A percentile compares a stretch with the other conserved stretches of the same genome.
These are phyloP conservation scores for Sinotaia quadrata DNA, from an alignment of 2,888 invertebrate genomes.

Conservation along the genomic window DNA sequence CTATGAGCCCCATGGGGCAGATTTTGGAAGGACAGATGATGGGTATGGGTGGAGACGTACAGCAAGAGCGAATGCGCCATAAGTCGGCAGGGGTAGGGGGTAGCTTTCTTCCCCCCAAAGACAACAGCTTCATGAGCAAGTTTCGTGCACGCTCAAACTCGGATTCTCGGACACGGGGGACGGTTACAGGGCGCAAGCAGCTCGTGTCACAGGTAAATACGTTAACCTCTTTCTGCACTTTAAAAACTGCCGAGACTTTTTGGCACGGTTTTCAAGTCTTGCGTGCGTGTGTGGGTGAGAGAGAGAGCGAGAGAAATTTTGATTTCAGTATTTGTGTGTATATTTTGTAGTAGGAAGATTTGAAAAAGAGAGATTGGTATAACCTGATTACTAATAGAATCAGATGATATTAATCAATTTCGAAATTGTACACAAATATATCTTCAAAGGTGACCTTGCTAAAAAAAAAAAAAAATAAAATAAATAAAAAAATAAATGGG, in stretches of 20 bases:
- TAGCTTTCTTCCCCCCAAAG: conserved; percentile 22
- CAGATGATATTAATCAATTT: too few species aligned
- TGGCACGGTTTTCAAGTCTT: not conserved
- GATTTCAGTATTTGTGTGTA: not conserved
- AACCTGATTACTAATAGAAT: too few species aligned
- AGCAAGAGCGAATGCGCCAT: conserved; percentile 47
- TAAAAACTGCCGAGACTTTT: too few species aligned
- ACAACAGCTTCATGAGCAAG: conserved; percentile 59
- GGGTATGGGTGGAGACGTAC: conserved; percentile 36
- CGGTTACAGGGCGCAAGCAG: conserved; percentile 45
- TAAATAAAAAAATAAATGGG: too few species aligned
- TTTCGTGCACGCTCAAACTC: conserved; percentile 64
- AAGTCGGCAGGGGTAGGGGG: conserved; percentile 47
- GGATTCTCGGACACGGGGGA: conserved; percentile 52
- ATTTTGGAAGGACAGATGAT: conserved; percentile 61
- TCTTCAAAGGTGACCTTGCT: too few species aligned
- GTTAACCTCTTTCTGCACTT: too few species aligned
- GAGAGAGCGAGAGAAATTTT: not conserved
- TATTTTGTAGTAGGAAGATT: not conserved
- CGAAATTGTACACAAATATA: too few species aligned
- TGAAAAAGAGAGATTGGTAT: too few species aligned
- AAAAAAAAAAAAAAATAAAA: too few species aligned
- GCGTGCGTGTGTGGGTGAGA: not conserved
- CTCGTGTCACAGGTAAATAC: conserved; percentile 38
- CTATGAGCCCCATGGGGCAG: conserved; percentile 65